These are phyloP conservation scores for Azorinus chamasolen DNA, from an alignment of 2,888 invertebrate genomes.

Conservation along the genomic window DNA sequence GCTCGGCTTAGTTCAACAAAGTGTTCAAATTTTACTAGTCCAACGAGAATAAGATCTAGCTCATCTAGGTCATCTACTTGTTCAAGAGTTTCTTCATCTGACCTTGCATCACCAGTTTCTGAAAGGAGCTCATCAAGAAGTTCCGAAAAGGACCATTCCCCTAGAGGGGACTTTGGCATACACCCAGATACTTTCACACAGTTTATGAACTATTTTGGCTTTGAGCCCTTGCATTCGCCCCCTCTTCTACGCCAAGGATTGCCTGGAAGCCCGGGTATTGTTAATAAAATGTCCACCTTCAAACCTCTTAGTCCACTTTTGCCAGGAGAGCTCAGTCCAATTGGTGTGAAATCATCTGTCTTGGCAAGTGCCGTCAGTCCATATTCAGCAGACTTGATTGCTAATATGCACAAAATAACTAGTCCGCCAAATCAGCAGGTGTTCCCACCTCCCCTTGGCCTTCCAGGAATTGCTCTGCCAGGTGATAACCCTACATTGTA, in stretches of 20 bases:
- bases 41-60: slow-evolving; percentile 25
- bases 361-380: slow-evolving; percentile 27
- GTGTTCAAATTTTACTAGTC: slow-evolving; percentile 16
- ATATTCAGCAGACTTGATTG: slow-evolving; percentile 39
- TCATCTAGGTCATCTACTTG: slow-evolving; percentile 29
- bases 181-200: slow-evolving; percentile 36
- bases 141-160: slow-evolving; percentile 26
- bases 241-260: slow-evolving; percentile 39
- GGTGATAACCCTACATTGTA: slow-evolving; percentile 15
- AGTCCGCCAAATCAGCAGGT: slow-evolving; percentile 67
- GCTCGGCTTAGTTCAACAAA: too few species aligned
- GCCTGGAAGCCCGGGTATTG: slow-evolving; percentile 11
- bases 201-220: slow-evolving; percentile 42
- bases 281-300: slow-evolving; percentile 12
- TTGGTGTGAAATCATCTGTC: slow-evolving; percentile 18
- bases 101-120: slow-evolving; percentile 26
- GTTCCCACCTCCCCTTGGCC: slow-evolving; percentile 41
- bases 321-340: too few species aligned
- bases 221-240: slow-evolving; percentile 27
- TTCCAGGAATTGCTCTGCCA: slow-evolving; percentile 28
- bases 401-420: slow-evolving; percentile 57
- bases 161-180: slow-evolving; percentile 24
- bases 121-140: slow-evolving; percentile 26
- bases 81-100: slow-evolving; percentile 25
- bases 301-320: too few species aligned